Evolutionary conservation across 2,888 invertebrate genomes (phyloP).

Genomic region (Rhimphoctona megacephalus): DNA sequence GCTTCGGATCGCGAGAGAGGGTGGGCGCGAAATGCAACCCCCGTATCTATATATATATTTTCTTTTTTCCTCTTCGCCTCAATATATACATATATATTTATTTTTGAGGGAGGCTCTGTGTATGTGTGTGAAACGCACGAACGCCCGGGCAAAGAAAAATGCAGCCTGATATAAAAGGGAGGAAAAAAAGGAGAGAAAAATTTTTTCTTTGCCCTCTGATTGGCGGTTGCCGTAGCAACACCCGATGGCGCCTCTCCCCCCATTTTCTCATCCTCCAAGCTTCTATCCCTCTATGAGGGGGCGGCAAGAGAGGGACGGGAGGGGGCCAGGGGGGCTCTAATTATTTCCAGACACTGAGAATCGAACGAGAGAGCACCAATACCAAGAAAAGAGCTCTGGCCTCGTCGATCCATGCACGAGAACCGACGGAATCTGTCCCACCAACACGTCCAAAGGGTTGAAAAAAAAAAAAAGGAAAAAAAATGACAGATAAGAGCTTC

Average conservation of each 20-base stretch:
- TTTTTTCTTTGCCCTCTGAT: slow-evolving; percentile 84
- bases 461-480: slow-evolving; percentile 2
- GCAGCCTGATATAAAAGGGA: slow-evolving; percentile 62
- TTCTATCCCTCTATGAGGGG: slow-evolving; percentile 27
- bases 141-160: slow-evolving; percentile 69
- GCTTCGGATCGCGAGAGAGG: slow-evolving; percentile 64
- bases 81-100: background rate
- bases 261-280: slow-evolving; percentile 37
- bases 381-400: slow-evolving; percentile 41
- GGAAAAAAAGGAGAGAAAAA: slow-evolving; percentile 76
- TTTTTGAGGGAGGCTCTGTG: slow-evolving; percentile 61
- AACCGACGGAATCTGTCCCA: slow-evolving; percentile 37
- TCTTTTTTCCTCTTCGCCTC: slow-evolving; percentile 43
- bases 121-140: slow-evolving; percentile 64
- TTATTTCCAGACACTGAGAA: slow-evolving; percentile 85
- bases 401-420: background rate
- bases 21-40: slow-evolving; percentile 54
- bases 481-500: slow-evolving; percentile 43
- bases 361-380: slow-evolving; percentile 81
- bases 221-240: slow-evolving; percentile 85
- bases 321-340: slow-evolving; percentile 79
- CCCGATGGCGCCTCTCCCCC: slow-evolving; percentile 76
- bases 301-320: slow-evolving; percentile 41
- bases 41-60: background rate
- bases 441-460: slow-evolving; percentile 4